Conservation (phyloP, 2,797 vertebrate genomes). For the Lepilemur ruficaudatus region DNA sequence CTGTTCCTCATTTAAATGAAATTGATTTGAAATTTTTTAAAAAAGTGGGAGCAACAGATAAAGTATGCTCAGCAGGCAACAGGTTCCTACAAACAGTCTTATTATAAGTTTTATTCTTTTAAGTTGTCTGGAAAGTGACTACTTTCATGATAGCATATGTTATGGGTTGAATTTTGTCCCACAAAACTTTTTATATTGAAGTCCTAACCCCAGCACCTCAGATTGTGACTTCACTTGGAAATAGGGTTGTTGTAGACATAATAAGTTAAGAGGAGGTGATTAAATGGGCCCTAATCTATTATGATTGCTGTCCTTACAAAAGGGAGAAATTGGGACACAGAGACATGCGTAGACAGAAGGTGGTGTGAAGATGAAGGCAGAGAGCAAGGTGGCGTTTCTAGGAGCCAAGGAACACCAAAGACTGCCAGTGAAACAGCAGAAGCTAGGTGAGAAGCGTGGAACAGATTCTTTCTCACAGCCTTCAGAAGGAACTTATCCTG, state of each 20-base stretch:
- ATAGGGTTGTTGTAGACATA: neutral
- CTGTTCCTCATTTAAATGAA: neutral
- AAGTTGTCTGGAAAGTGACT: neutral
- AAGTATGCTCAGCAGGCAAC: neutral
- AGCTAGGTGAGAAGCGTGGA: neutral
- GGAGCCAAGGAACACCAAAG: neutral
- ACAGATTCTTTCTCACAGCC: neutral
- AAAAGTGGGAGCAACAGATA: neutral
- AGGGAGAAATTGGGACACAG: neutral
- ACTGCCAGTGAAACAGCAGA: neutral
- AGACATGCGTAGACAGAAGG: neutral
- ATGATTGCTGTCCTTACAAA: neutral
- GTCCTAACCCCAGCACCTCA: neutral
- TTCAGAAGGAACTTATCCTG: neutral
- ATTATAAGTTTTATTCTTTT: neutral
- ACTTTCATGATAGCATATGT: neutral
- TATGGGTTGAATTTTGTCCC: neutral
- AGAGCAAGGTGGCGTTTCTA: neutral
- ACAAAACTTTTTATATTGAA: neutral
- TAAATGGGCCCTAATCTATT: neutral
- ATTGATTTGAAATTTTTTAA: neutral
- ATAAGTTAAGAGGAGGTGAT: neutral
- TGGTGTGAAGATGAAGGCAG: neutral
- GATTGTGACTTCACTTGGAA: constrained; percentile 1
- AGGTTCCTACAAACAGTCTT: neutral